Evolutionary conservation across 2,797 vertebrate genomes (phyloP).

Genomic region (Nothura maculosa): DNA sequence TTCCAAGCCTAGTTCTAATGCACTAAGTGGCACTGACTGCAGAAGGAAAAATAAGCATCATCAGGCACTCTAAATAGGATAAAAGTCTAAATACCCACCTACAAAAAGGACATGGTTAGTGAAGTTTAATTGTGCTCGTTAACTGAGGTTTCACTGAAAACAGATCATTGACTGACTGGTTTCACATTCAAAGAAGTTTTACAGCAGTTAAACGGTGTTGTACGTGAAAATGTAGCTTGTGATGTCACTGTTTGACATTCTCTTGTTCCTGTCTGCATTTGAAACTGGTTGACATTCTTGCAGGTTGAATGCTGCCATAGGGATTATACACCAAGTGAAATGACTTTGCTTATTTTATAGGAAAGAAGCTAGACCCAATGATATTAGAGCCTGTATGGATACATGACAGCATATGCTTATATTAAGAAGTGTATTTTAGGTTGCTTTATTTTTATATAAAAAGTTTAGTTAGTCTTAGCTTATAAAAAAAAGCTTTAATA

Average conservation of each 20-base stretch:
- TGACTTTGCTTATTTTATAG: not conserved
- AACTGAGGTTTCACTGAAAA: not conserved
- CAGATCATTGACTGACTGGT: not conserved
- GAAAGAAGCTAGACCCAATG: not conserved
- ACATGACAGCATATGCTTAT: not conserved
- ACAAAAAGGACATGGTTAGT: not conserved
- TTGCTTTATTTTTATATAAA: not conserved
- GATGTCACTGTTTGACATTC: not conserved
- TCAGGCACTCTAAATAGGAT: not conserved
- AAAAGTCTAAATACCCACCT: not conserved
- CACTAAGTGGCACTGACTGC: conserved; percentile 91
- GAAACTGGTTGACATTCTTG: not conserved
- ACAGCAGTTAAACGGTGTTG: not conserved
- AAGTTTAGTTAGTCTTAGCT: not conserved
- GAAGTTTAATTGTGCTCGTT: not conserved
- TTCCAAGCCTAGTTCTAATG: conserved; percentile 89
- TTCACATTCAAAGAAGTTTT: not conserved
- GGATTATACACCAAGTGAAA: not conserved
- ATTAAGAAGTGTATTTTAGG: not conserved
- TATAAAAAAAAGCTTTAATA: too few species aligned
- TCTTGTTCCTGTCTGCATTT: not conserved
- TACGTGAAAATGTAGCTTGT: not conserved
- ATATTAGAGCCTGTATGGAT: not conserved
- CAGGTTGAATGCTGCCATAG: not conserved
- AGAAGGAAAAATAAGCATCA: not conserved